These are phyloP conservation scores for Oxygymnocypris stewartii DNA, from an alignment of 2,113 vertebrate genomes.

Conservation along the genomic window DNA sequence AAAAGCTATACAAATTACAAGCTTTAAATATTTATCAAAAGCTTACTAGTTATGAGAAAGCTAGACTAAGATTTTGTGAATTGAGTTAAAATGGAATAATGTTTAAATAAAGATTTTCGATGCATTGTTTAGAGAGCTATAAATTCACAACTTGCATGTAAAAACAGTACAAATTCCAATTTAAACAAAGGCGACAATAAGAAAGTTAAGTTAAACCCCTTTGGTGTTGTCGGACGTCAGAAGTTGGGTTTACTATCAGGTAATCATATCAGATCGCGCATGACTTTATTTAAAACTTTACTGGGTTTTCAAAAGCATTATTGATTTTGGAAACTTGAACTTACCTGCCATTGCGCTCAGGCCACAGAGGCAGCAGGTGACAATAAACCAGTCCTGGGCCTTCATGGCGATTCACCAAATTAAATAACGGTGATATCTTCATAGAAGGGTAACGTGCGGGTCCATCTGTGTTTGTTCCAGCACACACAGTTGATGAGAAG, in stretches of 20 bases:
- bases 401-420: constrained; percentile 62
- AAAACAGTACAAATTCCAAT: neutral
- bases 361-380: constrained; percentile 64
- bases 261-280: neutral
- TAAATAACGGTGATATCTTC: constrained; percentile 16
- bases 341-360: constrained; percentile 70
- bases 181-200: neutral
- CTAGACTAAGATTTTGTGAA: neutral
- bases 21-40: no score
- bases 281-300: neutral
- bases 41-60: neutral
- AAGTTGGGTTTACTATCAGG: neutral
- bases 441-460: neutral
- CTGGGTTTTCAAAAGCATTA: neutral
- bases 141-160: neutral
- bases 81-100: neutral
- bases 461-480: constrained; percentile 19
- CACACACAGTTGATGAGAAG: neutral
- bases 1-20: neutral
- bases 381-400: constrained; percentile 58
- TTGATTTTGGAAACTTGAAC: constrained; percentile 24
- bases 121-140: neutral
- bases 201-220: neutral
- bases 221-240: neutral
- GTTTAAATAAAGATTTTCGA: neutral